Conservation (phyloP, 2,888 invertebrate species). For the Clitarchus hookeri region DNA sequence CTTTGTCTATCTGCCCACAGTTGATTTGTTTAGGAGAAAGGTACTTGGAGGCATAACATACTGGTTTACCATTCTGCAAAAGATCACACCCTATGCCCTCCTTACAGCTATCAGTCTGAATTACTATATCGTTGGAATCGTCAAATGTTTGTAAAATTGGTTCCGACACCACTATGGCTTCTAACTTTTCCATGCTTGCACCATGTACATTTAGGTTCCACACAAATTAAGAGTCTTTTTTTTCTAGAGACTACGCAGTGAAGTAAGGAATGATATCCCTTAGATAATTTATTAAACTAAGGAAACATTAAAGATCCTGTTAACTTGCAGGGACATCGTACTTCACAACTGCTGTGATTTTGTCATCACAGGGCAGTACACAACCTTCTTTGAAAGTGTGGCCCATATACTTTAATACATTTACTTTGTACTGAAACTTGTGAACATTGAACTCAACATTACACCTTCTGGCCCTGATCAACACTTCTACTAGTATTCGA, state of each 20-base stretch:
- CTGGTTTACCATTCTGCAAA: background rate
- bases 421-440: too few relatives aligned
- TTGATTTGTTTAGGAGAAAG: background rate
- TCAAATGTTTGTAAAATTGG: background rate
- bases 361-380: background rate
- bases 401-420: background rate
- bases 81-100: background rate
- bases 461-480: too few relatives aligned
- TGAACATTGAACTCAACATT: too few relatives aligned
- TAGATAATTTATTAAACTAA: background rate
- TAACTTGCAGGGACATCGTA: background rate
- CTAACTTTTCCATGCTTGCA: background rate
- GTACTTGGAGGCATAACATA: background rate
- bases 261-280: background rate
- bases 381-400: background rate
- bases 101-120: constrained; percentile 6
- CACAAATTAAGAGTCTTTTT: too few relatives aligned
- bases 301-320: background rate
- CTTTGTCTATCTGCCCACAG: too few relatives aligned
- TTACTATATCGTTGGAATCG: background rate
- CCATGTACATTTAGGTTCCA: background rate
- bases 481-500: too few relatives aligned
- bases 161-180: background rate
- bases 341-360: background rate
- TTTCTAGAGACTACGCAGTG: background rate